phyloP scores from a whole-genome alignment of 2,797 vertebrate genomes.

The Toxotes lorentzi region DNA sequence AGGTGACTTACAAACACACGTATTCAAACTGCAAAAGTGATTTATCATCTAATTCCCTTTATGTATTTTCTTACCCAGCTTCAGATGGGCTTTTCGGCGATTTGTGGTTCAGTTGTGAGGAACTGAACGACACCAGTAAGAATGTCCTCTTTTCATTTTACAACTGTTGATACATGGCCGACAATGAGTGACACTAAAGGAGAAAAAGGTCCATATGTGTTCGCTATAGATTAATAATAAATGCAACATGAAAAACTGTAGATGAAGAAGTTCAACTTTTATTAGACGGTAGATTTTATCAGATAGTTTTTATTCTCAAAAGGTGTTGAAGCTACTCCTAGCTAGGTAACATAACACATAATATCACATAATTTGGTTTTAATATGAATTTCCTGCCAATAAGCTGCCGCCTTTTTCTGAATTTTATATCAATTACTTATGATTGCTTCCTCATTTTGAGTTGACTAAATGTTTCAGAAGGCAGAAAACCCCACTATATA shows the following conservation, averaged over 20 bases:
- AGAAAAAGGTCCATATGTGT: background rate
- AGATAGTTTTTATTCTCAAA: background rate
- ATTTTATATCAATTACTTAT: too few species aligned
- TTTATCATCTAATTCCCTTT: background rate
- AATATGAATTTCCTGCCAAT: too few species aligned
- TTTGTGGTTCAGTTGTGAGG: background rate
- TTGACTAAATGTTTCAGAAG: too few species aligned
- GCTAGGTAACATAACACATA: too few species aligned
- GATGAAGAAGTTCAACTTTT: background rate
- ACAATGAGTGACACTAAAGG: background rate
- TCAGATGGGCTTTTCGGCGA: constrained; percentile 35
- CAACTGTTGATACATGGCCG: background rate
- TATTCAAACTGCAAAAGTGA: background rate
- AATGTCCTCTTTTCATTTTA: background rate
- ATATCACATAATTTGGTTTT: too few species aligned
- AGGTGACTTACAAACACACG: background rate
- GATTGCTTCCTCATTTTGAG: too few species aligned
- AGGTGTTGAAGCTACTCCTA: background rate
- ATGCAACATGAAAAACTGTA: background rate
- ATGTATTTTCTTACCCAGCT: constrained; percentile 22
- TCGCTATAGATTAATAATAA: background rate
- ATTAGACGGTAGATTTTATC: background rate
- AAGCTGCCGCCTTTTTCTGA: too few species aligned
- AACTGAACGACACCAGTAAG: constrained; percentile 53
- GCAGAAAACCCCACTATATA: too few species aligned